Conservation (phyloP, 2,888 invertebrate genomes). For the Acleris emargana region DNA sequence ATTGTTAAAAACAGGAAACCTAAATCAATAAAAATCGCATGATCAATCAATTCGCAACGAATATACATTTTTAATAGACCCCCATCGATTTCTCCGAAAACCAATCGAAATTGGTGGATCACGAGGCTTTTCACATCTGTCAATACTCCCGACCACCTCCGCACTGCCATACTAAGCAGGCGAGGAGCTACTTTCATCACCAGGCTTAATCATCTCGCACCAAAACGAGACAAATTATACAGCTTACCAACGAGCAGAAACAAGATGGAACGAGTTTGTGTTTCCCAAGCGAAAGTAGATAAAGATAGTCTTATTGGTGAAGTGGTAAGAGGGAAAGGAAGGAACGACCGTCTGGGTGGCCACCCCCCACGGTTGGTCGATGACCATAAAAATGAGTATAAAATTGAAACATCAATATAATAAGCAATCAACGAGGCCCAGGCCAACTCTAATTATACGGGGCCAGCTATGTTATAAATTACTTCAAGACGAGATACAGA, state of each 20-base stretch:
- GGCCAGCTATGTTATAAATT: constrained; percentile 77
- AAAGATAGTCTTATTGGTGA: constrained; percentile 58
- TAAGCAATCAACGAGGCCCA: constrained; percentile 79
- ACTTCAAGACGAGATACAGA: constrained; percentile 71
- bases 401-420: constrained; percentile 85
- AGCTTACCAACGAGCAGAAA: constrained; percentile 43
- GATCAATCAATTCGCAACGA: constrained; percentile 33
- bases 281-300: constrained; percentile 60
- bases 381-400: constrained; percentile 84
- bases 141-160: constrained; percentile 47
- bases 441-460: constrained; percentile 79
- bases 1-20: constrained; percentile 19
- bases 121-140: constrained; percentile 54
- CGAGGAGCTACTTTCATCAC: constrained; percentile 73
- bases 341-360: constrained; percentile 72
- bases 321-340: constrained; percentile 54
- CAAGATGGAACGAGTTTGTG: constrained; percentile 59
- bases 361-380: constrained; percentile 84
- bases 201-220: constrained; percentile 58
- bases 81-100: constrained; percentile 44
- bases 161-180: constrained; percentile 42
- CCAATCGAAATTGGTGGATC: constrained; percentile 40
- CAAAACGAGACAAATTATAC: constrained; percentile 47
- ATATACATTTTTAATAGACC: constrained; percentile 30
- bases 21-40: constrained; percentile 30